These are phyloP conservation scores for Vipera ursinii DNA, from an alignment of 2,797 vertebrate species.

Conservation along the genomic window DNA sequence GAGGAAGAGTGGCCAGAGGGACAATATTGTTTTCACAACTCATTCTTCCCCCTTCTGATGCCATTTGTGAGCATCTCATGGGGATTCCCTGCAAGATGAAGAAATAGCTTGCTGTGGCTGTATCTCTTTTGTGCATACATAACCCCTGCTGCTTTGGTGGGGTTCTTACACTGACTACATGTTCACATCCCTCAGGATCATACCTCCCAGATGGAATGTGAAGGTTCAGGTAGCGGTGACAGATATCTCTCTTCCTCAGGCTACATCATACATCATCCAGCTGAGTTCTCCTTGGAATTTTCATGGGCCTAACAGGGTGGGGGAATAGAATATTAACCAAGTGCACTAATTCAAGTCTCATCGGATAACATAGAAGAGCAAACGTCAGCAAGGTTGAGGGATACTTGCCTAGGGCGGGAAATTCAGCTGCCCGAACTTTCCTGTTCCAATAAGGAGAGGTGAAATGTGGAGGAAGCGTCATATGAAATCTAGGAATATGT, in stretches of 20 bases:
- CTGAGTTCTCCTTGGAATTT: neutral
- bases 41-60: neutral
- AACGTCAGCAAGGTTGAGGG: neutral
- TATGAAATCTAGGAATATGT: neutral
- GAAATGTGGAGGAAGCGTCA: neutral
- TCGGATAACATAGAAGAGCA: neutral
- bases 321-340: neutral
- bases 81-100: conserved; percentile 19
- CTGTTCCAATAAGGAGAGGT: neutral
- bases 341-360: neutral
- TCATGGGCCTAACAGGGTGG: neutral
- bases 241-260: neutral
- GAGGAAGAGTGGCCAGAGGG: neutral
- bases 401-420: too few relatives aligned
- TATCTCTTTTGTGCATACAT: conserved; percentile 20
- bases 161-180: neutral
- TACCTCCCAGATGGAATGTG: neutral
- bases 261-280: neutral
- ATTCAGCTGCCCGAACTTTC: neutral
- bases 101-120: conserved; percentile 4
- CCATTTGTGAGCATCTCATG: neutral
- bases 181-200: neutral
- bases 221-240: neutral
- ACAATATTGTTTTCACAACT: neutral
- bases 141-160: conserved; percentile 4